Evolutionary conservation across 1,140 invertebrate genomes (phyloP), one percentile per base, ranked within the genome.

Genomic region (Planococcus citri): DNA sequence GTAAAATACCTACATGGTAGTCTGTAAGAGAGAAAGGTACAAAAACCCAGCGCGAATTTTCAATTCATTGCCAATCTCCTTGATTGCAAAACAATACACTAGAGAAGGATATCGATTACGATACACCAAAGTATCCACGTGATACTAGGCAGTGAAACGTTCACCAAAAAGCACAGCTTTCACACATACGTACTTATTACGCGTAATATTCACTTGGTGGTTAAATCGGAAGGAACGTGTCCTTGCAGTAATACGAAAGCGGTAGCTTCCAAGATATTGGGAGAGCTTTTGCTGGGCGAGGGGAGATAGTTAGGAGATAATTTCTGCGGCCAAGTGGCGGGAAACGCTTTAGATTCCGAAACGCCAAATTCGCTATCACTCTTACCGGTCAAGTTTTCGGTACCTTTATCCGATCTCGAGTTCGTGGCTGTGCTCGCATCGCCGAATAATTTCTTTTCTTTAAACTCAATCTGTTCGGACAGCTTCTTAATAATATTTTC

Each of bases 241-340:
- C 72, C 67, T 22, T 72, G 64, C 27, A 72, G 70, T 20, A 72
- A 69, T 21, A 72, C 69, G 14, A 72, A 68, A n/a, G 69, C 72
- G 0, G 70, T 70, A 64, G 60, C 60, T 64, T 64, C 60, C 17
- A 64, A 64, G 24, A 64, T 64, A 27, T 64, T 64, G 10, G 60
- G 60, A 6, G 60, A 64, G 25, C 60, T 64, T 25, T 64, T 64
- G 17, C 60, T 64, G 17, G 60, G 60, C 60, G 60, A 64, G 9
- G 60, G 60, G 8, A 64, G 4, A 27, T 64, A 64, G 9, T 10
- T 64, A 24, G 60, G 60, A 10, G 60, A 64, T 12, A 64, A 25
- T 64, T 64, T 64, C 22, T 64, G 60, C 20, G 60, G 60, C 60
- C 60, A 64, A 10, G 60, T 64, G 9, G 60, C 60, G 3, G 60